A percentile compares a stretch with the other conserved stretches of the same genome.
These are phyloP conservation scores for Chloropsis hardwickii DNA, from an alignment of 2,113 vertebrate species.

Conservation along the genomic window DNA sequence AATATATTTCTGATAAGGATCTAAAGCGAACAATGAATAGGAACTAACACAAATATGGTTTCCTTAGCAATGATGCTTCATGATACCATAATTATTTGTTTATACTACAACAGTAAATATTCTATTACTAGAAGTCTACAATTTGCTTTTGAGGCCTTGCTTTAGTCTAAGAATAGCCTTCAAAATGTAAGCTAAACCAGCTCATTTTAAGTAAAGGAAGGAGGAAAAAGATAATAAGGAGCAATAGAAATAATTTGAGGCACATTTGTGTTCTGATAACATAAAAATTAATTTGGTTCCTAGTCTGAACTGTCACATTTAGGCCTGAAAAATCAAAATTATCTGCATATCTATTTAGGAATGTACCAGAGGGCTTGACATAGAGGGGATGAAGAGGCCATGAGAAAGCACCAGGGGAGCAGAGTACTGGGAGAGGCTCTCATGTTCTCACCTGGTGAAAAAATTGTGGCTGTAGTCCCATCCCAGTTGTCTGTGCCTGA, in stretches of 20 bases:
- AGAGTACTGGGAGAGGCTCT: background rate
- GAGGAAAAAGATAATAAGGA: background rate
- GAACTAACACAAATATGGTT: background rate
- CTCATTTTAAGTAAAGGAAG: constrained; percentile 5
- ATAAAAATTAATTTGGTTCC: constrained; percentile 22
- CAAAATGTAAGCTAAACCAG: constrained; percentile 26
- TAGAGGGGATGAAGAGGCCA: background rate
- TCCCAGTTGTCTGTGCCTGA: background rate
- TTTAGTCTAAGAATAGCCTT: background rate
- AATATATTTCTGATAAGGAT: background rate
- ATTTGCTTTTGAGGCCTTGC: background rate
- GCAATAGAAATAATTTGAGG: background rate
- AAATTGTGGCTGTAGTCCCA: background rate
- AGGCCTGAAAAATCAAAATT: background rate
- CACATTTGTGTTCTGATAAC: background rate
- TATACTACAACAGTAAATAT: background rate
- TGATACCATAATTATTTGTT: background rate
- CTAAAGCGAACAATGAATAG: background rate
- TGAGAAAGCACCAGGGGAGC: background rate
- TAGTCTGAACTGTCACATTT: background rate
- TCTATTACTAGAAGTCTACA: constrained; percentile 27
- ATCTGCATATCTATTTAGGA: background rate
- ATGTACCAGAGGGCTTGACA: background rate
- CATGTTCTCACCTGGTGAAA: background rate
- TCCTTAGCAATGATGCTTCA: background rate